Conservation (phyloP, 2,888 invertebrate genomes). For the Phengaris arion region DNA sequence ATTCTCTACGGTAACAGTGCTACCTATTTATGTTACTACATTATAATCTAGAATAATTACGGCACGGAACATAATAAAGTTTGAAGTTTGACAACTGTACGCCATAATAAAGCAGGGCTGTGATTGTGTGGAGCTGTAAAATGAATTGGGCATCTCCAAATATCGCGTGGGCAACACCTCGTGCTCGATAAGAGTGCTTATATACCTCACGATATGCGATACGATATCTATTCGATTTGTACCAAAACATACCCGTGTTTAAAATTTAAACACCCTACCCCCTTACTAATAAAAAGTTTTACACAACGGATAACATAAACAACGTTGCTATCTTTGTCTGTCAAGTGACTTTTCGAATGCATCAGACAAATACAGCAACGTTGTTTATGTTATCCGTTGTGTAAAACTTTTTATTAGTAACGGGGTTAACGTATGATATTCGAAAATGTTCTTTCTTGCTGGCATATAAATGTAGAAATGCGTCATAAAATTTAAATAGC, state of each 20-base stretch:
- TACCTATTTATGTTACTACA: background rate
- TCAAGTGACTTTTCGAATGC: too few species aligned
- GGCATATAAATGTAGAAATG: background rate
- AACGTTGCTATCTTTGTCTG: too few species aligned
- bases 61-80: background rate
- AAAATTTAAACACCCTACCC: background rate
- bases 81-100: background rate
- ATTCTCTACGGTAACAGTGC: background rate
- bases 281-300: too few species aligned
- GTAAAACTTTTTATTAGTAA: too few species aligned
- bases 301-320: too few species aligned
- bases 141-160: constrained; percentile 47
- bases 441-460: background rate
- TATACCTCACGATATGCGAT: background rate
- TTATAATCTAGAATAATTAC: background rate
- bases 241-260: background rate
- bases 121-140: constrained; percentile 42
- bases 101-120: background rate
- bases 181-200: constrained; percentile 43
- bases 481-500: background rate
- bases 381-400: too few species aligned
- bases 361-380: too few species aligned
- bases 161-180: constrained; percentile 39
- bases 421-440: background rate
- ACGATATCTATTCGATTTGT: background rate